Percentiles rank a stretch among this genome's conserved stretches.
These are phyloP conservation scores for Troides oblongomaculatus DNA, from an alignment of 2,888 invertebrate genomes.

Conservation along the genomic window DNA sequence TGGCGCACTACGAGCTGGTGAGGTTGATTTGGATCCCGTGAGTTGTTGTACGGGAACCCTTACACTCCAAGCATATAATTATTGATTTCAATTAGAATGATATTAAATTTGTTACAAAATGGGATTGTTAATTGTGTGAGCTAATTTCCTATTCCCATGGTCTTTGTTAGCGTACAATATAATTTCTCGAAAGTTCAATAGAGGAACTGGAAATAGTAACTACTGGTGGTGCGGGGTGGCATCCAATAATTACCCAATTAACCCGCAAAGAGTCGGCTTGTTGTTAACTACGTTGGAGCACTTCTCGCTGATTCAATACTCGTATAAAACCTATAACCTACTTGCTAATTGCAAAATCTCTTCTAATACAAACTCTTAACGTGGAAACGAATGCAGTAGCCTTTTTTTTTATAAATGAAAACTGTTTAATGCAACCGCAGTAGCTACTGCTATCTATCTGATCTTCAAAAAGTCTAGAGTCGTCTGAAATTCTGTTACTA, in stretches of 20 bases:
- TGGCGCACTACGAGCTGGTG: too few species aligned
- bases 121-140: not conserved
- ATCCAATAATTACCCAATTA: conserved; percentile 17
- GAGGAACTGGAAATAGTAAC: conserved; percentile 8
- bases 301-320: conserved; percentile 3
- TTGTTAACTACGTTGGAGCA: conserved; percentile 8
- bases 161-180: conserved; percentile 1
- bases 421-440: too few species aligned
- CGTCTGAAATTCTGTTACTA: too few species aligned
- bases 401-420: too few species aligned
- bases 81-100: not conserved
- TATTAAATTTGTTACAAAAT: not conserved
- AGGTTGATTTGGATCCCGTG: too few species aligned
- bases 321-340: not conserved
- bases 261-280: conserved; percentile 10
- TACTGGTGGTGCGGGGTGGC: not conserved
- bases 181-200: conserved; percentile 14
- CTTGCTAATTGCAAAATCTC: conserved; percentile 1
- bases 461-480: too few species aligned
- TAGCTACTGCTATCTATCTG: too few species aligned
- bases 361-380: not conserved
- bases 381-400: too few species aligned
- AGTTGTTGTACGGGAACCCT: too few species aligned
- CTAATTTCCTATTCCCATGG: not conserved
- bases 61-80: too few species aligned